Evolutionary conservation across 1,140 invertebrate species (phyloP), one percentile per base, ranked within the genome.

Genomic region (Lasioglossum baleicum): DNA sequence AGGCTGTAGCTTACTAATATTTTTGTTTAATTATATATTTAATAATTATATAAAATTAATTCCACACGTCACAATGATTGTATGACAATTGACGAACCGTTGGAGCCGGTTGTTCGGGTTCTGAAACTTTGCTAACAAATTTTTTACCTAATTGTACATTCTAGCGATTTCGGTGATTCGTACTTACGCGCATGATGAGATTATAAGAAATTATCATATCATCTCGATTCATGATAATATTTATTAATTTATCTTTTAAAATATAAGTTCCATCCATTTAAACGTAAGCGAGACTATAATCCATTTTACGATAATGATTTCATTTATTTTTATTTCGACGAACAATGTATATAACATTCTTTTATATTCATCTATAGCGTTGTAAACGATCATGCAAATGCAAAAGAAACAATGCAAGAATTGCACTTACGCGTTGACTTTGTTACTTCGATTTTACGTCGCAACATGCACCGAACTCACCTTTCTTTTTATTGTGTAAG

Each of bases 351-450:
- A n/a, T 70, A 61, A 61, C 3, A 20, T 13, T 44, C 58, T 77
- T 63, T 71, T 63, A 78, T 64, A 71, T 63, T n/a, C 61, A 4
- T 72, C 56, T 42, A 65, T 22, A 20, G 26, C n/a, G 22, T 65
- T 75, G 63, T 83, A 84, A 83, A 15, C 68, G 60, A 72, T 58
- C 31, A 44, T 61, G n/a, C 7, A 69, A 20, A 15, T 75, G 35
- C 22, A 22, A 26, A 13, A 35, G 61, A 53, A 26, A 69, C 35
- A 69, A 70, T 67, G 65, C 42, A 51, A 58, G 35, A n/a, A 7
- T 58, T 22, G 51, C 20, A 51, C 42, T 48, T 22, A 58, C 6
- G 56, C 20, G 20, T 58, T 56, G 17, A 56, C 17, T 70, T 31
- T 51, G 10, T 56, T 56, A 69, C 53, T 58, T 17, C 17, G 31